Evolutionary conservation across 2,113 vertebrate genomes (phyloP), one percentile per base, ranked within the genome.

Genomic region (Scopus umbretta): DNA sequence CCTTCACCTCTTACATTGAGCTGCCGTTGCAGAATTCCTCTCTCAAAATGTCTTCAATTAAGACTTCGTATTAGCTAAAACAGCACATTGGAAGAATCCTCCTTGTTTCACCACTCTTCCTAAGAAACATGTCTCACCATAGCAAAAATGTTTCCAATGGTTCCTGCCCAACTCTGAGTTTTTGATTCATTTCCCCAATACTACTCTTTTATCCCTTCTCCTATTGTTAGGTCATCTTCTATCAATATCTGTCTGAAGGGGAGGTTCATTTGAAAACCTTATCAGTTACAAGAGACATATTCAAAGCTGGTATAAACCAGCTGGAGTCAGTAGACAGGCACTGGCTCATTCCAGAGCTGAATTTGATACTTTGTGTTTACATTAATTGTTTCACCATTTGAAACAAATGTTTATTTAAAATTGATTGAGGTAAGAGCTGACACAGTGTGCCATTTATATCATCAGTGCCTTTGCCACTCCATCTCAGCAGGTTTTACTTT

Each of bases 331-430:
- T 7, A 36, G 11, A 34, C 23, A 32, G 73, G 47, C 65, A 50
- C 16, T 22, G 29, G 30, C 61, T 91, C 84, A 26, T 65, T 85
- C 52, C 81, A 45, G 70, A 59, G 58, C 23, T 52, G 70, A 72
- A 65, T 36, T 59, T 56, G 61, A 38, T 59, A 81, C 84, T 84
- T 82, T 19, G 15, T 83, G 91, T 97, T 96, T 95, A 93, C 70
- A 87, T 85, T 94, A 96, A 91, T 96, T 94, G 92, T 91, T 94
- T 93, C 94, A 82, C 87, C 58, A 61, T 88, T 94, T 94, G 80
- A 95, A 96, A 96, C 74, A 92, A 96, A 94, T 82, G 92, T 96
- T 96, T 96, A 96, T 96, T 97, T 96, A 95, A 92, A 94, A 84
- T 61, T 91, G 92, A 92, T 95, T 94, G 91, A 86, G 86, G 95